Evolutionary conservation across 2,888 invertebrate species (phyloP), one percentile per base, ranked within the genome.

Genomic region (Harpalus rufipes): DNA sequence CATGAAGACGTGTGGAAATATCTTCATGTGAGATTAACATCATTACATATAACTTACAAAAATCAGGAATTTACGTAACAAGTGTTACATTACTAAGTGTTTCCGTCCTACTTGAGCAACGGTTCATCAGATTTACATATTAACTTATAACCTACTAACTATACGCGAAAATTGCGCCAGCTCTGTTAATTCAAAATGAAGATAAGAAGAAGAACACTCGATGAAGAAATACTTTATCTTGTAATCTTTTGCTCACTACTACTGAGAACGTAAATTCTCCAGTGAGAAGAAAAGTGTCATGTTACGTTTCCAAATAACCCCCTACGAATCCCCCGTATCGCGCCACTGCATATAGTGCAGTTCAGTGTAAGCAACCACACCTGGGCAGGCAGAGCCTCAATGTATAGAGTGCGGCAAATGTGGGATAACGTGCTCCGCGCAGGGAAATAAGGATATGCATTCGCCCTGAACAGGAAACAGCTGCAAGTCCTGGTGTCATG

Each of bases 31-130:
- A 74, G 32, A 39, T 68, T 14, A 59, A 32, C 68, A 32, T 32
- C 68, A 68, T 68, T 68, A 68, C 12, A 21, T 63, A 21, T 25
- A 21, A 68, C 68, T 68, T 68, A 68, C 68, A 68, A 68, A 68
- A 68, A 68, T 68, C 68, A 39, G 68, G 68, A 65, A 68, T 68
- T 68, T 68, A 14, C 68, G 68, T 68, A 68, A 68, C 68, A 68
- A 44, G 72, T 74, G 72, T 74, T 74, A 74, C 72, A 74, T 68
- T 16, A 10, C 21, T 18, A 78, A 78, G 25, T 78, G 32, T 83
- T 59, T 83, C 83, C 83, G 83, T 74, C 58, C 76, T 76, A 83
- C 59, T 83, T 83, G 61, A n/a, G 76, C 41, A 83, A 83, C 59
- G 41, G 41, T 21, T 81, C 81, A 65, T 63, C 65, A 81, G 59